Percentiles rank a stretch among this genome's conserved stretches.
phyloP scores from a whole-genome alignment of 2,797 vertebrate species.

The Microchirus variegatus region DNA sequence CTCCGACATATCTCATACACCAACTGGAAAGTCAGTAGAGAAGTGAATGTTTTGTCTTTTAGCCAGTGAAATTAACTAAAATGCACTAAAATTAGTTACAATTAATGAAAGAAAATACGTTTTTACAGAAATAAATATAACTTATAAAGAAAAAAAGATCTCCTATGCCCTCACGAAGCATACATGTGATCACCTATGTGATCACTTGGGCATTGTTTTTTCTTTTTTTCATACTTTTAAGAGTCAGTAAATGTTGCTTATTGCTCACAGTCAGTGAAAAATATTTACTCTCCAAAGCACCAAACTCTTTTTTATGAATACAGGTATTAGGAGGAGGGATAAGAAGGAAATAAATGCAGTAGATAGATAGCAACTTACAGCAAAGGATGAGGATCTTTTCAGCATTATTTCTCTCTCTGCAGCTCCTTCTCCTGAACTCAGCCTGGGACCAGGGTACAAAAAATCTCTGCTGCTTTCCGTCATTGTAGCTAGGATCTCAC shows the following conservation, averaged over 20 bases:
- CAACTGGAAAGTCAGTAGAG: not conserved
- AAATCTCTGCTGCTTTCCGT: slow-evolving; percentile 90
- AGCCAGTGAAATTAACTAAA: too few relatives aligned
- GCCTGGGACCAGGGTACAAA: slow-evolving; percentile 87
- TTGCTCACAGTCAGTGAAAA: not conserved
- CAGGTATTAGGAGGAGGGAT: not conserved
- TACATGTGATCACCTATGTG: not conserved
- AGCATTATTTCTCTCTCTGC: slow-evolving; percentile 88
- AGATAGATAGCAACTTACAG: slow-evolving; percentile 79
- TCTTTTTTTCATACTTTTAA: too few relatives aligned
- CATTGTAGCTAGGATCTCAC: slow-evolving; percentile 87
- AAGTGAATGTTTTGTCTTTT: not conserved
- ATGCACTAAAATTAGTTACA: too few relatives aligned
- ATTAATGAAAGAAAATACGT: too few relatives aligned
- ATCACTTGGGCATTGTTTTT: not conserved
- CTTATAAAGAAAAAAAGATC: not conserved
- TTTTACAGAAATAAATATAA: not conserved
- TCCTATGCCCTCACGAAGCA: not conserved
- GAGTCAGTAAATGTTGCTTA: slow-evolving; percentile 7
- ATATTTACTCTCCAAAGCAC: not conserved
- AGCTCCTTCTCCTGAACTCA: slow-evolving; percentile 75
- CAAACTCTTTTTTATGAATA: not conserved
- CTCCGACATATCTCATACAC: not conserved
- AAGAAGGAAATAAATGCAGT: slow-evolving; percentile 9
- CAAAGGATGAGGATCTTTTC: slow-evolving; percentile 86